Evolutionary conservation across 2,113 vertebrate species (phyloP).

Genomic region (Ceyx cyanopectus): DNA sequence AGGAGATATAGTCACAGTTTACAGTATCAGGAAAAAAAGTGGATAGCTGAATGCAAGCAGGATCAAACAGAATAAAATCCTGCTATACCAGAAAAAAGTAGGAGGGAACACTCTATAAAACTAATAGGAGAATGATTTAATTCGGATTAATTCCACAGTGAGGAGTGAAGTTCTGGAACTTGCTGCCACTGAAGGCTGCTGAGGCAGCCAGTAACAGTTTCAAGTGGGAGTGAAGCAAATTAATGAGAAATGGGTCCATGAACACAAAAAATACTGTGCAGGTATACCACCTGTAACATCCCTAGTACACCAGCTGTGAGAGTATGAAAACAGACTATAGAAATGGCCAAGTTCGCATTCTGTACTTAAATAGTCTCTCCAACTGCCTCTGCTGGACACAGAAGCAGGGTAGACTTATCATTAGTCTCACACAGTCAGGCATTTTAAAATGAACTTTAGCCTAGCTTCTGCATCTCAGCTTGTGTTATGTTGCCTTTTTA

Average conservation of each 20-base stretch:
- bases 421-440: background rate
- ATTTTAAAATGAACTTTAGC: background rate
- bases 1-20: background rate
- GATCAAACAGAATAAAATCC: background rate
- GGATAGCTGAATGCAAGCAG: background rate
- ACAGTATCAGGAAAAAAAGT: background rate
- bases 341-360: background rate
- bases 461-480: background rate
- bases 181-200: background rate
- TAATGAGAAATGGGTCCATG: background rate
- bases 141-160: background rate
- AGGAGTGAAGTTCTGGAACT: background rate
- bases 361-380: background rate
- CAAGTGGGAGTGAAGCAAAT: background rate
- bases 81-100: background rate
- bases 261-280: background rate
- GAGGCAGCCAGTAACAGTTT: background rate
- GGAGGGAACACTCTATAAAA: background rate
- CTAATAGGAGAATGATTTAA: background rate
- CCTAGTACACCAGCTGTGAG: background rate
- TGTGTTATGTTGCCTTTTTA: background rate
- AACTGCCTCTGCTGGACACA: background rate
- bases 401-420: background rate
- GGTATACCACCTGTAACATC: background rate
- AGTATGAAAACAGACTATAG: background rate